A percentile compares a stretch with the other conserved stretches of the same genome.
Conservation (phyloP, 2,888 invertebrate species). For the Pelosia muscerda region DNA sequence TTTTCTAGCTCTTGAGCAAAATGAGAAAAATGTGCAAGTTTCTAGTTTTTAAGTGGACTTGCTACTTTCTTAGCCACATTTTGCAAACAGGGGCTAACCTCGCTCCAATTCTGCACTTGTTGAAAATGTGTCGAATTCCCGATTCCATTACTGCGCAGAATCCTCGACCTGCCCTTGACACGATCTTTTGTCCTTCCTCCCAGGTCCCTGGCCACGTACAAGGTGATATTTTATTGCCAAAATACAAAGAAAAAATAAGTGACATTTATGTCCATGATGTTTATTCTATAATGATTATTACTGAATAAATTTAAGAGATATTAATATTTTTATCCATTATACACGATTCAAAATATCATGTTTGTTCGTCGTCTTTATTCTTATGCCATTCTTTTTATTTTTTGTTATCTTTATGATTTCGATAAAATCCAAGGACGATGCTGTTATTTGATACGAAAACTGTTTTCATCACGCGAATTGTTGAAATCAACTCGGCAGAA, state of each 20-base stretch:
- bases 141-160: constrained; percentile 74
- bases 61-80: constrained; percentile 27
- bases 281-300: neutral
- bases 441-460: constrained; percentile 8
- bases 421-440: constrained; percentile 9
- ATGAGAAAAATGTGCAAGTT: constrained; percentile 7
- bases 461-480: constrained; percentile 22
- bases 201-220: constrained; percentile 45
- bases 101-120: constrained; percentile 56
- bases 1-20: constrained; percentile 16
- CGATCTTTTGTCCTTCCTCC: constrained; percentile 73
- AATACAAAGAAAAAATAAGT: neutral
- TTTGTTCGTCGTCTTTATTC: constrained; percentile 17
- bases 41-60: constrained; percentile 16
- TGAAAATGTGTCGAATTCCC: constrained; percentile 45
- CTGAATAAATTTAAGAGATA: no score
- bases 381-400: constrained; percentile 4
- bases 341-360: neutral
- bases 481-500: constrained; percentile 12
- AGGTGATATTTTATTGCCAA: constrained; percentile 33
- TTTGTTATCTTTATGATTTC: constrained; percentile 18
- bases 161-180: constrained; percentile 84
- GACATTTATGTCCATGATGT: no score
- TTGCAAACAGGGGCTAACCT: constrained; percentile 47
- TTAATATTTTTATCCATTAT: neutral